Evolutionary conservation across 2,888 invertebrate genomes (phyloP).

Genomic region (Hypselothyrea guttata): DNA sequence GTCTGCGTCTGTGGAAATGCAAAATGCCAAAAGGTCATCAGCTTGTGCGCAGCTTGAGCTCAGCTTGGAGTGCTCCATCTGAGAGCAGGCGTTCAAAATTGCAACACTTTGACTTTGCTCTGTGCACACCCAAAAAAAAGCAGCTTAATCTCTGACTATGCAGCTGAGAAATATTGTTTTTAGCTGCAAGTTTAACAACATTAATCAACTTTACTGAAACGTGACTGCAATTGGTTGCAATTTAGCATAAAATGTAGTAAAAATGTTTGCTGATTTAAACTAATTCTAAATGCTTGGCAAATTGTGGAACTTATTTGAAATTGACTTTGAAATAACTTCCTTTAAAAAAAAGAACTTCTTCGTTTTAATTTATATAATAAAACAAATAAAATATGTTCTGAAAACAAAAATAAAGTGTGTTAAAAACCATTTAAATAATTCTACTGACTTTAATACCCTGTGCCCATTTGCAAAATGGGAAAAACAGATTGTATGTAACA

Average conservation of each 20-base stretch:
- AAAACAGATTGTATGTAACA: no score
- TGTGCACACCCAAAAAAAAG: conserved; percentile 41
- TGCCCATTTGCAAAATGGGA: no score
- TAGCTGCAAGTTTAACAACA: conserved; percentile 10
- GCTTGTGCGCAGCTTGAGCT: conserved; percentile 58
- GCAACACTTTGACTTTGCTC: conserved; percentile 42
- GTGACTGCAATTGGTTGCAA: conserved; percentile 47
- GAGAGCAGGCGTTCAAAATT: conserved; percentile 50
- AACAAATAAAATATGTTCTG: no score
- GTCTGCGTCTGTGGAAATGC: conserved; percentile 38
- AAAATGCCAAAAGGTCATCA: conserved; percentile 70
- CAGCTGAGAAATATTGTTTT: conserved; percentile 5
- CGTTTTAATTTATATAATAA: no score
- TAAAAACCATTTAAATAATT: no score
- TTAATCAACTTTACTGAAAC: conserved; percentile 22
- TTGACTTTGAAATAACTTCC: no score
- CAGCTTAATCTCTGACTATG: background rate
- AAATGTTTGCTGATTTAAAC: no score
- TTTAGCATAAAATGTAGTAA: conserved; percentile 11
- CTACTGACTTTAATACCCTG: no score
- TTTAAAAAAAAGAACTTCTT: no score
- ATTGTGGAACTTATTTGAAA: no score
- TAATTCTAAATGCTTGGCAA: no score
- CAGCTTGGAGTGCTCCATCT: conserved; percentile 21
- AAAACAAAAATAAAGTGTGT: no score